Evolutionary conservation across 1,140 invertebrate genomes (phyloP), one percentile per base, ranked within the genome.

Genomic region (Drosophila aff.): DNA sequence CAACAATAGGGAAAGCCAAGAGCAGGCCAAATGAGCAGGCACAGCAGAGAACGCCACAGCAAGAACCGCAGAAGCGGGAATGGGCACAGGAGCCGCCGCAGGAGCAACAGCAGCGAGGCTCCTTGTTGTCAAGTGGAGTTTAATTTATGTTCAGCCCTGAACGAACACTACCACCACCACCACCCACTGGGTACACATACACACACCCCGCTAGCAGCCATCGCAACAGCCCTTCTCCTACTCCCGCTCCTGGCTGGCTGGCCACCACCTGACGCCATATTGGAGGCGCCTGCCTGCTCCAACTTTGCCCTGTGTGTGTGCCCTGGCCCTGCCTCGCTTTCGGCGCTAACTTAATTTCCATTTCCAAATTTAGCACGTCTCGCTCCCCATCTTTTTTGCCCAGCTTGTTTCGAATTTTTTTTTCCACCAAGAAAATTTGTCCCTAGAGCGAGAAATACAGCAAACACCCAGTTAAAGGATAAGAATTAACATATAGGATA

Each of bases 351-450:
- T 85, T 84, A 76, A 89, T 90, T 89, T 90, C 83, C 79, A 90
- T 90, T 90, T 90, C 76, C 85, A 85, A 85, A 90, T 90, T 82
- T 85, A 82, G 81, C 85, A 85, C 79, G 85, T 90, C 64, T 77
- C 72, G 58, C 60, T 81, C 65, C 53, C 15, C 28, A 40, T 18
- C 9, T 50, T 44, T 43, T 33, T 28, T n/a, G 23, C 47, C 33
- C 28, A 16, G 28, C 36, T 41, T 23, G 33, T 67, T 26, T 23
- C 18, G 36, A 8, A 6, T 23, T 47, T 26, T 40, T 33, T 41
- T 38, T 36, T 16, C 11, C 49, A 52, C 28, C 28, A 10, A 33
- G 49, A 33, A 52, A 52, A 18, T 52, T 52, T n/a, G 16, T 52
- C 28, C 28, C 28, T 18, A 31, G 5, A 31, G 36, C 13, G 40